phyloP scores from a whole-genome alignment of 2,888 invertebrate species.

The Cheilosia soror region DNA sequence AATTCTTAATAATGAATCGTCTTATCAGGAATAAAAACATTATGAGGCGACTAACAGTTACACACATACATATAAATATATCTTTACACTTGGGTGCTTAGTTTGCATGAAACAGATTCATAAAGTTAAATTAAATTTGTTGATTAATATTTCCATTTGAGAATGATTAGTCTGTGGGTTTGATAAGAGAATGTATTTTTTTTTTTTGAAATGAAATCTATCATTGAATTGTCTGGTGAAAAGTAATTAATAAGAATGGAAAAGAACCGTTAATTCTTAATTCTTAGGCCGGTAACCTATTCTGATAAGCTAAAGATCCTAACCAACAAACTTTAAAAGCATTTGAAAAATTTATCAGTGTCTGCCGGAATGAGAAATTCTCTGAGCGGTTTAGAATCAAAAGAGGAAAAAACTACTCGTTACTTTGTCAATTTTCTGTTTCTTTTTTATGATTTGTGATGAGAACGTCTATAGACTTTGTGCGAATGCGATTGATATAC shows the following conservation, averaged over 20 bases:
- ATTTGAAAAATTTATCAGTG: too few species aligned
- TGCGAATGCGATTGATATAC: too few species aligned
- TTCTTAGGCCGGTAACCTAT: too few species aligned
- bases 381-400: too few species aligned
- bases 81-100: background rate
- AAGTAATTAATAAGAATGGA: background rate
- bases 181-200: conserved; percentile 16
- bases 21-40: conserved; percentile 50
- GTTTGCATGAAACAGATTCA: conserved; percentile 12
- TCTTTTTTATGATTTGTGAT: too few species aligned
- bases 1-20: conserved; percentile 26
- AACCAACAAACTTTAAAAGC: too few species aligned
- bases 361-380: too few species aligned
- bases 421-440: too few species aligned
- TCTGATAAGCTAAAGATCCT: too few species aligned
- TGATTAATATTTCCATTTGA: conserved; percentile 28
- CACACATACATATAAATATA: conserved; percentile 3
- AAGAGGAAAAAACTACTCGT: too few species aligned
- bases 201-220: conserved; percentile 1
- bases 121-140: conserved; percentile 14
- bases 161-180: background rate
- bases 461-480: too few species aligned
- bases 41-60: conserved; percentile 29
- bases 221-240: background rate
- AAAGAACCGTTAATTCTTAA: background rate